Base-by-base conservation (phyloP, 2,113 vertebrate species). In the Condylura cristata region DNA sequence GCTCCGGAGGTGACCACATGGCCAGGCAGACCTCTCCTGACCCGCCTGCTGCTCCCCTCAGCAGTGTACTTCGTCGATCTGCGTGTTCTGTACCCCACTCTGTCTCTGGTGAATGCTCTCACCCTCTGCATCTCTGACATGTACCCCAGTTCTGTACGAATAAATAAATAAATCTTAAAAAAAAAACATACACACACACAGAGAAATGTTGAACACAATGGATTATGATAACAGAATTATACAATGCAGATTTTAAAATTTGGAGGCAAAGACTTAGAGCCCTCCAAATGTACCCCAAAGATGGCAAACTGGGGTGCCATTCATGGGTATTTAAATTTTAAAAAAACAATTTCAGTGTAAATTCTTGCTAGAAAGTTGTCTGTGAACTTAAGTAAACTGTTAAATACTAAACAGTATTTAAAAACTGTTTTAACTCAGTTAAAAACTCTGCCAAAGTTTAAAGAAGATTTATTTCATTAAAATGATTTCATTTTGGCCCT, bases 321-420 rank as follows among this genome's bases (percentile, higher is more conserved):
- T 80, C 58, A 24, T 32, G 37, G 30, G 12, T 14, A 60, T 30
- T 76, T 75, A 26, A 91, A 72, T 24, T 51, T 84, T n/a, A 65
- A 32, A 44, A 26, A 90, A 91, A 81, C 26, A 20, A 85, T 63
- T 89, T 92, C 37, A 70, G 66, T 70, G 51, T 10, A 18, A 65
- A 2, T 75, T 76, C 16, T 84, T 34, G 1, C n/a, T 76, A 85
- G 66, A 65, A 89, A 71, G 72, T 41, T 93, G 58, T 70, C 71
- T 96, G 60, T 53, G 91, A 92, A 72, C 34, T 56, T 65, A 88
- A 94, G 28, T n/a, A 24, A 56, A 58, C 75, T 30, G 63, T 90
- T 68, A 41, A 41, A 48, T 44, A n/a, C n/a, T n/a, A n/a, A n/a
- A n/a, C n/a, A n/a, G n/a, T n/a, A n/a, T n/a, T n/a, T n/a, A n/a